These are phyloP conservation scores for Catostomus latipinnis DNA, from an alignment of 2,797 vertebrate genomes.

Conservation along the genomic window DNA sequence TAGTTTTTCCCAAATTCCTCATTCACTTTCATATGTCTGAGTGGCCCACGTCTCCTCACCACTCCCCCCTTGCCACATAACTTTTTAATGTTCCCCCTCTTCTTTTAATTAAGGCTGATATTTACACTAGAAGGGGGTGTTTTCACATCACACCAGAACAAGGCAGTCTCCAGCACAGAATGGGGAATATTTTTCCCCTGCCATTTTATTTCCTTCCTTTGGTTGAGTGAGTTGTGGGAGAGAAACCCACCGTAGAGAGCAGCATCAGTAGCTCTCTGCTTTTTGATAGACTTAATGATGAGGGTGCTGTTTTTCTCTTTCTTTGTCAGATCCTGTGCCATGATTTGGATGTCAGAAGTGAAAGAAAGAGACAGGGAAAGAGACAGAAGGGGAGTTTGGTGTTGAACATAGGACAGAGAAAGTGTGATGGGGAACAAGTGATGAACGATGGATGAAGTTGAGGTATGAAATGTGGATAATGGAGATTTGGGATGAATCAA, in stretches of 20 bases:
- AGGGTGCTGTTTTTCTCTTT: constrained; percentile 51
- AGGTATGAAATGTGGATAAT: constrained; percentile 29
- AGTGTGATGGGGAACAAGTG: constrained; percentile 19
- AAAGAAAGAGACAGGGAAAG: constrained; percentile 20
- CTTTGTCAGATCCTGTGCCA: constrained; percentile 57
- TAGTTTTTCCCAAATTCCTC: constrained; percentile 38
- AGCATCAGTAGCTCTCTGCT: constrained; percentile 48
- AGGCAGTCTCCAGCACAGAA: constrained; percentile 51
- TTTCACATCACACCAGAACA: constrained; percentile 75
- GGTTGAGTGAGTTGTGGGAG: constrained; percentile 47
- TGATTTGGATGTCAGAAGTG: constrained; percentile 55
- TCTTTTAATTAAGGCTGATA: constrained; percentile 81
- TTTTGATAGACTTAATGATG: constrained; percentile 59
- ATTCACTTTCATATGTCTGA: constrained; percentile 70
- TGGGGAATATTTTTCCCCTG: constrained; percentile 72
- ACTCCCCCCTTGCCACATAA: constrained; percentile 73
- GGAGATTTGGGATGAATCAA: constrained; percentile 30
- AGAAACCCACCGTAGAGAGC: constrained; percentile 33
- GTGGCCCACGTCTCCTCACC: constrained; percentile 71
- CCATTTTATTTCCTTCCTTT: constrained; percentile 69
- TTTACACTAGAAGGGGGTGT: constrained; percentile 77
- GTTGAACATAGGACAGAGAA: constrained; percentile 23
- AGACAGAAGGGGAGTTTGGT: constrained; percentile 2
- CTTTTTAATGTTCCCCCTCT: constrained; percentile 78
- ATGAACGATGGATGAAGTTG: constrained; percentile 10